A percentile compares a stretch with the other conserved stretches of the same genome.
Conservation (phyloP, 2,797 vertebrate species). For the Sitta carolinensis region DNA sequence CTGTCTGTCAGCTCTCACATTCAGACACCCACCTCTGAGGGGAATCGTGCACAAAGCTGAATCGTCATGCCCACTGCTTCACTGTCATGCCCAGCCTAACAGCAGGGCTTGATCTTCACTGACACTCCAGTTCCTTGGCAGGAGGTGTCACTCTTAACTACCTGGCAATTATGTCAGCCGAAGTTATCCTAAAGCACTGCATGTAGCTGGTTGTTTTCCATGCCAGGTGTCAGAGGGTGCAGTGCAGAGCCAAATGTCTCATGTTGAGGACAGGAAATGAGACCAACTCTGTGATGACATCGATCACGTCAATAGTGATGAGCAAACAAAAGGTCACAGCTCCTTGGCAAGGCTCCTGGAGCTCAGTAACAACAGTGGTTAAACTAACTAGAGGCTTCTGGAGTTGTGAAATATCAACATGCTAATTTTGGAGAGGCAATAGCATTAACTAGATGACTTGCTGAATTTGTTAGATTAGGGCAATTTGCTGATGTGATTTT, state of each 20-base stretch:
- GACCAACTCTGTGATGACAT: neutral
- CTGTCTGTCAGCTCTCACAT: neutral
- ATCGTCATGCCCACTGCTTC: neutral
- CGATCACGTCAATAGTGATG: neutral
- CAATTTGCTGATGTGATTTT: constrained; percentile 14
- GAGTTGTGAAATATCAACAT: neutral
- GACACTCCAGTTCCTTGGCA: neutral
- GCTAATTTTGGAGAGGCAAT: constrained; percentile 8
- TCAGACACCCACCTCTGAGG: neutral
- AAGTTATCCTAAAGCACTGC: neutral
- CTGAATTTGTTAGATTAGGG: constrained; percentile 15
- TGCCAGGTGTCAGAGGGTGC: neutral
- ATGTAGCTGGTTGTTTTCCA: neutral
- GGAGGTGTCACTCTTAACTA: neutral
- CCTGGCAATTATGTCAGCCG: neutral
- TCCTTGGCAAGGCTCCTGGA: neutral
- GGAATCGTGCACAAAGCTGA: fast-evolving
- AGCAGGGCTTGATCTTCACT: neutral
- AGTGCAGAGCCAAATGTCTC: neutral
- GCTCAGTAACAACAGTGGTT: neutral
- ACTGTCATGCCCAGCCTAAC: neutral
- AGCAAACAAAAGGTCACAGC: neutral
- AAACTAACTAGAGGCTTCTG: neutral
- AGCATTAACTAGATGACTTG: neutral
- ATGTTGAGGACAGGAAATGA: neutral